phyloP scores from a whole-genome alignment of 2,113 vertebrate species.

The Grallaria varia region DNA sequence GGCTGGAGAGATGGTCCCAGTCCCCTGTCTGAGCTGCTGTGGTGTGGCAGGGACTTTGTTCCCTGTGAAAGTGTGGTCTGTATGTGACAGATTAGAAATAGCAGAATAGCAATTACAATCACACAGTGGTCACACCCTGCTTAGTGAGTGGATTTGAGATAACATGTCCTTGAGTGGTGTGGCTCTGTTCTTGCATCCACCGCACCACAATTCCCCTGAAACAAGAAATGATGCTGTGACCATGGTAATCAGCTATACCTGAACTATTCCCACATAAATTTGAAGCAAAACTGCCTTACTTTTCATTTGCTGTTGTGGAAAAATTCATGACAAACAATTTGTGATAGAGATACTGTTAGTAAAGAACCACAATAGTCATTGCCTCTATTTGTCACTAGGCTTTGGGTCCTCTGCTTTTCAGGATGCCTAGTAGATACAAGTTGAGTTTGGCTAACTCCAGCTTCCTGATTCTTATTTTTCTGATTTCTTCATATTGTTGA shows the following conservation, averaged over 20 bases:
- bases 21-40: not conserved
- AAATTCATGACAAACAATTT: not conserved
- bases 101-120: not conserved
- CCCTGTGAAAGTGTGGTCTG: not conserved
- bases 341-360: not conserved
- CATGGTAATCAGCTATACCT: not conserved
- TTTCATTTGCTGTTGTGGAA: not conserved
- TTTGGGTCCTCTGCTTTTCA: not conserved
- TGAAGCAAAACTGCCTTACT: fast-evolving
- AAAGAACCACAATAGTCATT: not conserved
- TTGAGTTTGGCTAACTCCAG: not conserved
- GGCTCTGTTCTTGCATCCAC: fast-evolving
- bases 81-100: not conserved
- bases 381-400: not conserved
- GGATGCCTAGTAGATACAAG: not conserved
- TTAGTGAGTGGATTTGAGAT: not conserved
- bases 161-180: too few relatives aligned
- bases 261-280: not conserved
- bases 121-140: not conserved
- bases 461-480: not conserved
- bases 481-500: conserved; percentile 24
- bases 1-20: not conserved
- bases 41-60: not conserved
- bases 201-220: not conserved
- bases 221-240: not conserved